Evolutionary conservation across 2,797 vertebrate genomes (phyloP).

Genomic region (Ciconia nigra): DNA sequence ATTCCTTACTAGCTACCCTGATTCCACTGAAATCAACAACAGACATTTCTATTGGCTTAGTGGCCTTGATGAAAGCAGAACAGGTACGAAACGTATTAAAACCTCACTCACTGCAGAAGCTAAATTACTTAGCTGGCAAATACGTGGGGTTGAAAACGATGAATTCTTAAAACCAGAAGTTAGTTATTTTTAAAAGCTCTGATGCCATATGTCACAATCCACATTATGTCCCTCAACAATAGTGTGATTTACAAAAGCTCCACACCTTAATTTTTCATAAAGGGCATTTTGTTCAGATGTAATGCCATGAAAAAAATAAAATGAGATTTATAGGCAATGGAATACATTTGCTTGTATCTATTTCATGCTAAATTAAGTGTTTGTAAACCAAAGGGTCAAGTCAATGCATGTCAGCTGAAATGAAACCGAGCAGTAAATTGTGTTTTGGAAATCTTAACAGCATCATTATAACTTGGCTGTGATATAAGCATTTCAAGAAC

Average conservation of each 20-base stretch:
- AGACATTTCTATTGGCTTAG: not conserved
- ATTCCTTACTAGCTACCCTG: not conserved
- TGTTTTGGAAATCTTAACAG: not conserved
- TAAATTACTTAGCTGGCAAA: not conserved
- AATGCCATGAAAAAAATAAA: not conserved
- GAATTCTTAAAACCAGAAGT: not conserved
- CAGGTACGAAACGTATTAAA: not conserved
- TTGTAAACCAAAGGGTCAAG: not conserved
- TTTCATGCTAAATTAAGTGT: conserved; percentile 21
- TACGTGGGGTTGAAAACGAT: not conserved
- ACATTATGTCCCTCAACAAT: not conserved
- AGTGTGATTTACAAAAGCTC: not conserved
- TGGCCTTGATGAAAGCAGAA: not conserved
- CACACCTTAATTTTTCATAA: not conserved
- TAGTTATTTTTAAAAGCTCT: not conserved
- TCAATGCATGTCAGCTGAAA: conserved; percentile 10
- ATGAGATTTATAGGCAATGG: not conserved
- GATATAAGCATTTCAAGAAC: conserved; percentile 12
- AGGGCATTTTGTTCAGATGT: not conserved
- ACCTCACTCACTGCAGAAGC: not conserved
- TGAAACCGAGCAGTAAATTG: not conserved
- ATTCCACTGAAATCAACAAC: not conserved
- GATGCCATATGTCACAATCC: not conserved
- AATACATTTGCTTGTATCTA: not conserved
- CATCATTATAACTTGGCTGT: not conserved